Evolutionary conservation across 2,888 invertebrate genomes (phyloP), one percentile per base, ranked within the genome.

Genomic region (Tachina fera): DNA sequence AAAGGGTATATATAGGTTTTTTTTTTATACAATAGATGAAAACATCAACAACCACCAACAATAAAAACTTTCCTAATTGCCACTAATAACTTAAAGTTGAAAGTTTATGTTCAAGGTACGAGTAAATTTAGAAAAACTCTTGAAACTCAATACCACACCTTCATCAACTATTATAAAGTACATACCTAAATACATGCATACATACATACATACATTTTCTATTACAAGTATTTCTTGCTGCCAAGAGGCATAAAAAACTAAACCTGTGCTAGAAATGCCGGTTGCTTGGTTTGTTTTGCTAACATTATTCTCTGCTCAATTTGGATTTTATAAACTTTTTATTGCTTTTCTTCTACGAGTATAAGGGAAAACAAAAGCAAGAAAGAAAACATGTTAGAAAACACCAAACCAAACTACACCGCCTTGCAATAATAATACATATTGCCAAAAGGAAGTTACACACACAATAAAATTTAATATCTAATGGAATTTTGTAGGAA

Each of bases 241-340:
- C n/a, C 61, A 61, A 63, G 41, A 41, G 41, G 14, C 13, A 16
- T 16, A 43, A 45, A 63, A 56, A 53, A 67, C n/a, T 53, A 51
- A 22, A 41, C 14, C 53, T 13, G 11, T 16, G 67, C 49, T 61
- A 72, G 22, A 76, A 82, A 82, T 70, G 82, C 85, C 85, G 85
- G 82, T 85, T 85, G 47, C 45, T 58, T 75, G 67, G 75, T 86
- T 82, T 86, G 85, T 86, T 86, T 86, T 86, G 85, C 85, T 85
- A 68, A 74, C 63, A 70, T 51, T 74, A 79, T 85, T 85, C 82
- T 71, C 41, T 14, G 65, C 71, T 71, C 45, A 61, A 6, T 45
- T 80, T 60, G 43, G 11, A 9, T 67, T 70, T 53, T 79, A 43
- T 67, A 45, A 56, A 31, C 22, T 14, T 71, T 75, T 53, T 58